phyloP scores from a whole-genome alignment of 2,113 vertebrate species.

The Corapipo altera region DNA sequence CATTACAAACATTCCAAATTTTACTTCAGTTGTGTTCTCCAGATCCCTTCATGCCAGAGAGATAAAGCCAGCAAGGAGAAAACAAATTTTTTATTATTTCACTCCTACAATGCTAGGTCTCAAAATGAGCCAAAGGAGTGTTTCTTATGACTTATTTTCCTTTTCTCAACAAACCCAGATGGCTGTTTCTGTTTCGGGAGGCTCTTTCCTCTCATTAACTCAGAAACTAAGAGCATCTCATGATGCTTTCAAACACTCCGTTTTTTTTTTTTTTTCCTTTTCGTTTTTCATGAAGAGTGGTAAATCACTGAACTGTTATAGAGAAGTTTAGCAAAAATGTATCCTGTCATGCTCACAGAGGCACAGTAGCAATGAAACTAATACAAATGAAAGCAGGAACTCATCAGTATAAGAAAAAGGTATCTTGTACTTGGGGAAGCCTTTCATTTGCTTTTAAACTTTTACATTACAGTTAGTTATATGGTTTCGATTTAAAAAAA shows the following conservation, averaged over 20 bases:
- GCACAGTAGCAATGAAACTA: neutral
- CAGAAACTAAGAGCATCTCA: neutral
- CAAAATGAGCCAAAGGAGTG: neutral
- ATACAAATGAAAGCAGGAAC: neutral
- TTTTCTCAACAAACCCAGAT: neutral
- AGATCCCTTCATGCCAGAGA: neutral
- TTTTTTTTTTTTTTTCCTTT: too few species aligned
- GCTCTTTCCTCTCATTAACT: neutral
- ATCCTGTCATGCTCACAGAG: neutral
- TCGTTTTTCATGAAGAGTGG: accelerated
- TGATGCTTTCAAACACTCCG: neutral
- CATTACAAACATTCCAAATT: neutral
- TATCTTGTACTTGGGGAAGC: neutral
- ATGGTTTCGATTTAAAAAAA: neutral
- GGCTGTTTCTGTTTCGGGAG: neutral
- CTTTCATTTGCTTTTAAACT: neutral
- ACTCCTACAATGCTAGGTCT: neutral
- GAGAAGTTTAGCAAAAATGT: neutral
- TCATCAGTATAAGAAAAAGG: neutral
- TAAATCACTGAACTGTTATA: neutral
- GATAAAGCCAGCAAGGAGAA: neutral
- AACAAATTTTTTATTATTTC: neutral
- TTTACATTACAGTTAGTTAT: neutral
- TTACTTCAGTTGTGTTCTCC: neutral
- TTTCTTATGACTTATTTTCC: neutral